Percentiles rank a stretch among this genome's conserved stretches.
Conservation (phyloP, 2,888 invertebrate genomes). For the Stenotaenia linearis region DNA sequence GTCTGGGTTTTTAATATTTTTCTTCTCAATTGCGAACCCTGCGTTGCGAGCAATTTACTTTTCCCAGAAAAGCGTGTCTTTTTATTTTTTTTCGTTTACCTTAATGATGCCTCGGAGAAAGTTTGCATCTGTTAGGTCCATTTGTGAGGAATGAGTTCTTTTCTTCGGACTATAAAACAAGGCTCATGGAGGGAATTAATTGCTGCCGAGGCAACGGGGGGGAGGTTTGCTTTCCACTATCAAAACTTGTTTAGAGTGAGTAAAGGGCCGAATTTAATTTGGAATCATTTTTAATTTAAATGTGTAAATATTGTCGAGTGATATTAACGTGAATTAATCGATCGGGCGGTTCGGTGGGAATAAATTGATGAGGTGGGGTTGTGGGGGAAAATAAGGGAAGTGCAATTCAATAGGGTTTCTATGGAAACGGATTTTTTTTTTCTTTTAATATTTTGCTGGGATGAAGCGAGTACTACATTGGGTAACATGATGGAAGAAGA, state of each 20-base stretch:
- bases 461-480: not conserved
- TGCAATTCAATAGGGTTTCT: not conserved
- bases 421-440: not conserved
- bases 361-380: not conserved
- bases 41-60: not conserved
- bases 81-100: slow-evolving; percentile 1
- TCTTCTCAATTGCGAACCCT: not conserved
- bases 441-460: not conserved
- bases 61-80: not conserved
- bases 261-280: not conserved
- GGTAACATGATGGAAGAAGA: not conserved
- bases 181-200: slow-evolving; percentile 7
- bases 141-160: slow-evolving; percentile 12
- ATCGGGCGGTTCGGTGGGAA: not conserved
- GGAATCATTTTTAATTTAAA: not conserved
- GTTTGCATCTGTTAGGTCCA: not conserved
- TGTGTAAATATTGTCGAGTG: not conserved
- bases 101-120: slow-evolving; percentile 15
- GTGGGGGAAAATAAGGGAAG: not conserved
- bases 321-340: not conserved
- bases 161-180: slow-evolving; percentile 6
- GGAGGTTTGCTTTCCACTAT: not conserved
- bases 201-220: not conserved
- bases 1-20: not conserved
- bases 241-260: not conserved